Evolutionary conservation across 2,797 vertebrate genomes (phyloP), one percentile per base, ranked within the genome.

Genomic region (Anomalospiza imberbis): DNA sequence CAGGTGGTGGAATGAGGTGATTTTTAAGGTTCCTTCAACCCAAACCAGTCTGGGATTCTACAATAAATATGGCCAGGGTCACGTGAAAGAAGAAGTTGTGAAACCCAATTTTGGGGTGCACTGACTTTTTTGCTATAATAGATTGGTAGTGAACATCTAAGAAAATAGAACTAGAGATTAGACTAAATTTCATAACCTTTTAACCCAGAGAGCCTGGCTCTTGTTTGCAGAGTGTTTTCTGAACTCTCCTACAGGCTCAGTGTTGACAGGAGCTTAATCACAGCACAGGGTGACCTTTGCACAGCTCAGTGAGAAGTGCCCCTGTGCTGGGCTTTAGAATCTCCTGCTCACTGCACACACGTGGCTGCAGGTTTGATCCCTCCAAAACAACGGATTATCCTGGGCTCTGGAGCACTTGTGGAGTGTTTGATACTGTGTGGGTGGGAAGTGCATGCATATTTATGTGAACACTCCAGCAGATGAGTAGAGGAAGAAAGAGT

Each of bases 221-320:
- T 85, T 74, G 85, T 89, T 68, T 74, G 94, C 65, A 85, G 89
- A 93, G 81, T 89, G 81, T 95, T 91, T 93, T 67, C 75, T 71
- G 85, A 91, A 50, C 87, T 94, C 92, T 85, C 29, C 85, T 95
- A 45, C 89, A 76, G 60, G 76, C 87, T 79, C 63, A 18, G 45
- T 96, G 91, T 96, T 96, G 94, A 96, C 95, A 94, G 1, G 72
- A 53, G 82, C 89, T 96, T 95, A 95, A 85, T 85, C 81, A 54
- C 50, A 65, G 94, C 85, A 24, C 89, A 57, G 81, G 54, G 31
- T 96, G 85, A 94, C 96, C 95, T 96, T 96, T 96, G 94, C 94
- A 91, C 45, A 96, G 93, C 92, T 93, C 95, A 61, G 11, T 1
- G 19, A 71, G 89, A 53, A 57, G 78, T 32, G 47, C 7, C 7